Base-by-base conservation (phyloP, 1,140 invertebrate species). In the Platyura marginata region DNA sequence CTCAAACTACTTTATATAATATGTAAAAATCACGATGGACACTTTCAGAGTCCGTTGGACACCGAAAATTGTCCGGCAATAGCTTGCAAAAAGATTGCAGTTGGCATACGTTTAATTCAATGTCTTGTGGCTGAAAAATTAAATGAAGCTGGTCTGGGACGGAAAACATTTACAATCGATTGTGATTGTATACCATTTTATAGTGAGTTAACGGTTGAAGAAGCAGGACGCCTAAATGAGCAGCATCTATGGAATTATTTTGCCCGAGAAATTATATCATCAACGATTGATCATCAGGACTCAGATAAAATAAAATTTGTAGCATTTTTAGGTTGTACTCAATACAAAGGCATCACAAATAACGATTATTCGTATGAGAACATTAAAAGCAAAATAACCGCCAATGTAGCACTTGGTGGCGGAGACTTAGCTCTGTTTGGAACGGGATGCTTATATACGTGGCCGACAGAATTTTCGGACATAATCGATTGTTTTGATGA, bases 351-450 rank as follows among this genome's bases (percentile, higher is more conserved):
- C 2, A 69, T 64, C 21, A 60, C 66, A 33, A 63, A 68, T 49
- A 65, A 67, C 45, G 64, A 71, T 34, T 70, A 70, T 49, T 77
- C 75, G 11, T 81, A 89, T 55, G 73, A 77, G 41, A 78, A 85
- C 50, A 75, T 83, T 22, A 59, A 87, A 19, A 68, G 72, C 5
- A 66, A 80, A 40, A 81, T 81, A 4, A 77, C 84, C 62, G 87
- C 76, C 2, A 81, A 94, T 62, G 82, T 81, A 23, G 89, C 90
- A 2, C 63, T 94, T 39, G 90, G 89, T 40, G 81, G 83, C 40
- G 90, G 89, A 13, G 89, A 88, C 4, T 63, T 96, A 33, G 91
- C 91, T 3, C 63, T 95, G 4, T 86, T 94, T 57, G 88, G 90
- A 3, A 85, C 83, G 1, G 87, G 81, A 3, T 90, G 84, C 56